Evolutionary conservation across 2,797 vertebrate genomes (phyloP).

Genomic region (Alauda arvensis): DNA sequence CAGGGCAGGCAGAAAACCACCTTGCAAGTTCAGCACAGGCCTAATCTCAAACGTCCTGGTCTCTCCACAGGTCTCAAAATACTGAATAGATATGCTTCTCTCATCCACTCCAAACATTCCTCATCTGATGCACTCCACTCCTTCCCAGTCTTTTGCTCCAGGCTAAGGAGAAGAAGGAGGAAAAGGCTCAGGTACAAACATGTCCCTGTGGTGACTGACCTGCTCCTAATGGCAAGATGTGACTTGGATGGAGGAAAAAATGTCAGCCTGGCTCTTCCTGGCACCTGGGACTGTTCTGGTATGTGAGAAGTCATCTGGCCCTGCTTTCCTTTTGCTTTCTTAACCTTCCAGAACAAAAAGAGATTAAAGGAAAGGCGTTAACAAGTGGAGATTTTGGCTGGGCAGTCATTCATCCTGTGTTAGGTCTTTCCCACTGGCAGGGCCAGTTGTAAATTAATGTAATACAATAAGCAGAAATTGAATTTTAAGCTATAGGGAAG

Average conservation of each 20-base stretch:
- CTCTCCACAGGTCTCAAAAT: neutral
- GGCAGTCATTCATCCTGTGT: conserved; percentile 10
- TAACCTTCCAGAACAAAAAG: conserved; percentile 33
- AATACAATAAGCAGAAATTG: neutral
- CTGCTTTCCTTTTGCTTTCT: conserved; percentile 6
- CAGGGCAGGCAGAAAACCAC: neutral
- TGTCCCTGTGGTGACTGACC: neutral
- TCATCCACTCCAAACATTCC: neutral
- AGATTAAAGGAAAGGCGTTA: conserved; percentile 51
- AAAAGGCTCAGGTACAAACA: neutral
- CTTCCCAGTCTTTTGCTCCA: neutral
- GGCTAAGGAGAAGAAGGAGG: neutral
- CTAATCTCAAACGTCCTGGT: neutral
- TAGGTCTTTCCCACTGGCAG: neutral
- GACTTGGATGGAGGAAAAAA: neutral
- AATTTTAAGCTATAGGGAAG: neutral
- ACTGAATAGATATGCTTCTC: neutral
- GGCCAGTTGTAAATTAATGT: neutral
- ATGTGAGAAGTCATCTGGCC: neutral
- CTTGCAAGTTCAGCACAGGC: neutral
- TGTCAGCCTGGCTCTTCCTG: neutral
- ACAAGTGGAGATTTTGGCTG: conserved; percentile 39
- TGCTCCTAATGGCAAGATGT: neutral
- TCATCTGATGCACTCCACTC: neutral
- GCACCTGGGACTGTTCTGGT: neutral